Evolutionary conservation across 2,113 vertebrate genomes (phyloP).

Genomic region (Paramormyrops kingsleyae): DNA sequence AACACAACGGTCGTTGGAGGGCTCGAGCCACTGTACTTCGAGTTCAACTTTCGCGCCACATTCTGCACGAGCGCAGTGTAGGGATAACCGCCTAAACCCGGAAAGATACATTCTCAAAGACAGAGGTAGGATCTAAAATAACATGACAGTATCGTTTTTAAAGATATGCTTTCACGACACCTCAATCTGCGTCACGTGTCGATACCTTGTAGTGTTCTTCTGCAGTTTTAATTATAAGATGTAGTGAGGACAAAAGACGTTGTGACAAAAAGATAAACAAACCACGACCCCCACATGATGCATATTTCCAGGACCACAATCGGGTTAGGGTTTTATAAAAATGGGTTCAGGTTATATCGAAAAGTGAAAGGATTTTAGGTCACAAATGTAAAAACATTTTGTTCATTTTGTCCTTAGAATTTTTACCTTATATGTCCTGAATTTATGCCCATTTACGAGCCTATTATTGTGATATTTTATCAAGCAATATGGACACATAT

Average conservation of each 20-base stretch:
- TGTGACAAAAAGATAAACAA: neutral
- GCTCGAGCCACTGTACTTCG: neutral
- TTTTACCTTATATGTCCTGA: neutral
- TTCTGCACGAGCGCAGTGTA: neutral
- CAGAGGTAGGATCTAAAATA: neutral
- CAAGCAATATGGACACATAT: neutral
- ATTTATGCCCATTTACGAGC: neutral
- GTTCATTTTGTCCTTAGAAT: neutral
- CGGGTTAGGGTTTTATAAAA: neutral
- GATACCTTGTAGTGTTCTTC: neutral
- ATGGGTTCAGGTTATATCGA: neutral
- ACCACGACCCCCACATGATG: neutral
- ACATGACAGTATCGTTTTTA: neutral
- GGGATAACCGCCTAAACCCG: neutral
- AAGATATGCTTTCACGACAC: neutral
- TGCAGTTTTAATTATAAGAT: neutral
- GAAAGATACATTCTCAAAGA: neutral
- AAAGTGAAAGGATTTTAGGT: neutral
- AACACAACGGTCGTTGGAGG: neutral
- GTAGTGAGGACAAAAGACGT: neutral
- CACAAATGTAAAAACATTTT: neutral
- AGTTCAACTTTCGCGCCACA: slow-evolving; percentile 12
- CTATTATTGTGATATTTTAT: neutral
- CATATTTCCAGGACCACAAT: neutral
- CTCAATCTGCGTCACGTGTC: neutral